Conservation (phyloP, 2,888 invertebrate genomes). For the Cephonodes hylas region DNA sequence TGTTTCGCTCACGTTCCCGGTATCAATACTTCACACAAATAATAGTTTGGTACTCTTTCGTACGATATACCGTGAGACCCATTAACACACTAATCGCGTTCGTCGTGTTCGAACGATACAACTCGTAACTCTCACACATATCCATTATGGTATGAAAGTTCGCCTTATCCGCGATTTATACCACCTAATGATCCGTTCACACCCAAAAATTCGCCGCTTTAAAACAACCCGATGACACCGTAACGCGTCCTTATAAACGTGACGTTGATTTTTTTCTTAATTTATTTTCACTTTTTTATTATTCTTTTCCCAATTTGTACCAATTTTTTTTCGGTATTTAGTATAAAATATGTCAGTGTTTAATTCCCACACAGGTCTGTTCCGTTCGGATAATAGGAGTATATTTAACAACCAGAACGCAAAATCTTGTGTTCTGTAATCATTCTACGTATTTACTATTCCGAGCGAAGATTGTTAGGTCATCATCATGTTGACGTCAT, state of each 20-base stretch:
- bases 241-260: not conserved
- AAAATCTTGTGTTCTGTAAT: not conserved
- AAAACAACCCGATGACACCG: not conserved
- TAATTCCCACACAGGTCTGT: conserved; percentile 40
- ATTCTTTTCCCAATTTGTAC: not conserved
- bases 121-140: too few species aligned
- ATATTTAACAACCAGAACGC: conserved; percentile 15
- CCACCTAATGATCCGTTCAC: not conserved
- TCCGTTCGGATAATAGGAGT: conserved; percentile 12
- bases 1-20: too few species aligned
- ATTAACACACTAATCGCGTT: too few species aligned
- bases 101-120: too few species aligned
- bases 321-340: not conserved
- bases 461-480: not conserved
- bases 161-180: not conserved
- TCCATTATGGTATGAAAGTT: not conserved
- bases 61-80: too few species aligned
- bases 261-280: not conserved
- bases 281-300: not conserved
- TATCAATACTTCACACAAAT: too few species aligned
- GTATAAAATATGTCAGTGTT: not conserved
- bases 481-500: not conserved
- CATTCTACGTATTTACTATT: not conserved
- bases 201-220: not conserved
- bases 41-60: too few species aligned